Percentiles rank a stretch among this genome's conserved stretches.
These are phyloP conservation scores for Xenus cinereus DNA, from an alignment of 2,113 vertebrate genomes.

Conservation along the genomic window DNA sequence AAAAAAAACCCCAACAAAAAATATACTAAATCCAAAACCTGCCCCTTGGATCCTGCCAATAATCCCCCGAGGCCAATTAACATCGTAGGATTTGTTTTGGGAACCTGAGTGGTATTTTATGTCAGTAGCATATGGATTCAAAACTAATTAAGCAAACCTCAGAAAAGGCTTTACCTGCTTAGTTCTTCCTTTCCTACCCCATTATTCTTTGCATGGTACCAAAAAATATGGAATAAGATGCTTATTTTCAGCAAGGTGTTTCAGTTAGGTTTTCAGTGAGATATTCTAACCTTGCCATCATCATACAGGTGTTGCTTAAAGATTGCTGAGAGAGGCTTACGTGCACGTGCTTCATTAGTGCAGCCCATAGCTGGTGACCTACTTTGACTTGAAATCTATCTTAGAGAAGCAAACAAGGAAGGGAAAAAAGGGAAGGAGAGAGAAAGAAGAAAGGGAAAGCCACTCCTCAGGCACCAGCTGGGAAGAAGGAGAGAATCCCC, in stretches of 20 bases:
- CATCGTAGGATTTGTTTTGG: neutral
- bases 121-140: neutral
- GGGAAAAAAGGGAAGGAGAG: neutral
- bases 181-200: neutral
- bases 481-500: neutral
- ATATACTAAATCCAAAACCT: neutral
- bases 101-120: neutral
- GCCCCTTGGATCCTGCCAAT: neutral
- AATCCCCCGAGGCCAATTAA: neutral
- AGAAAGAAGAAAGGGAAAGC: neutral
- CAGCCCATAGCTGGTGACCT: neutral
- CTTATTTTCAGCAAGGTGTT: neutral
- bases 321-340: neutral
- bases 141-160: neutral
- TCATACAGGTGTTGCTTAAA: accelerated
- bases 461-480: neutral
- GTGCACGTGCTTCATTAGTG: neutral
- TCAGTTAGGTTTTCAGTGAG: neutral
- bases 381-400: neutral
- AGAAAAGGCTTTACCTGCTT: neutral
- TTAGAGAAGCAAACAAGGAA: neutral
- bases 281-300: neutral
- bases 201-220: neutral
- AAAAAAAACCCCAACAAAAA: neutral
- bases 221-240: neutral